These are phyloP conservation scores for Cydia amplana DNA, from an alignment of 1,140 invertebrate genomes.

Conservation along the genomic window DNA sequence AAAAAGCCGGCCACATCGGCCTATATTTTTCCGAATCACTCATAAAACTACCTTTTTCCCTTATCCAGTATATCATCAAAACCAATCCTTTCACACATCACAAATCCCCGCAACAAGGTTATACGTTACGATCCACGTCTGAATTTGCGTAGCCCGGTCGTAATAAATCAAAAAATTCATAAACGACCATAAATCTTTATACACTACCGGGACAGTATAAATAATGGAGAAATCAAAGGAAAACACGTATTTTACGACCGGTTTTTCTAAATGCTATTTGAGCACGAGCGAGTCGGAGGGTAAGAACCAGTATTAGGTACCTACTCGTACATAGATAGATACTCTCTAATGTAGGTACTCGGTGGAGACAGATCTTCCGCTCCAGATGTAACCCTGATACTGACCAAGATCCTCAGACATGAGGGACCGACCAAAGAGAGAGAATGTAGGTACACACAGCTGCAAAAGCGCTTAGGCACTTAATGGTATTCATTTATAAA, in stretches of 20 bases:
- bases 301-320: background rate
- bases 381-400: too few species aligned
- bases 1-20: too few species aligned
- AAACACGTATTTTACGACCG: background rate
- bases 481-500: too few species aligned
- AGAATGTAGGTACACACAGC: too few species aligned
- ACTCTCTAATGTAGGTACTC: too few species aligned
- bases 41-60: background rate
- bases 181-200: constrained; percentile 26
- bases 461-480: too few species aligned
- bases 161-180: constrained; percentile 28
- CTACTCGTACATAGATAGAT: too few species aligned
- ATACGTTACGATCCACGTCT: constrained; percentile 14
- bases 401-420: too few species aligned
- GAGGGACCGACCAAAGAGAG: too few species aligned
- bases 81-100: constrained; percentile 21
- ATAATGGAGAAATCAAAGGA: constrained; percentile 24
- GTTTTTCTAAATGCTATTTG: background rate
- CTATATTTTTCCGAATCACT: background rate
- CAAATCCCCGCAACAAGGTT: constrained; percentile 20
- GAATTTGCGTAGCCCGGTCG: background rate
- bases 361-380: too few species aligned
- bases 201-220: constrained; percentile 29
- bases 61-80: background rate
- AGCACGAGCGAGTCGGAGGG: background rate